A percentile compares a stretch with the other conserved stretches of the same genome.
Conservation (phyloP, 2,888 invertebrate species). For the Cancer borealis region DNA sequence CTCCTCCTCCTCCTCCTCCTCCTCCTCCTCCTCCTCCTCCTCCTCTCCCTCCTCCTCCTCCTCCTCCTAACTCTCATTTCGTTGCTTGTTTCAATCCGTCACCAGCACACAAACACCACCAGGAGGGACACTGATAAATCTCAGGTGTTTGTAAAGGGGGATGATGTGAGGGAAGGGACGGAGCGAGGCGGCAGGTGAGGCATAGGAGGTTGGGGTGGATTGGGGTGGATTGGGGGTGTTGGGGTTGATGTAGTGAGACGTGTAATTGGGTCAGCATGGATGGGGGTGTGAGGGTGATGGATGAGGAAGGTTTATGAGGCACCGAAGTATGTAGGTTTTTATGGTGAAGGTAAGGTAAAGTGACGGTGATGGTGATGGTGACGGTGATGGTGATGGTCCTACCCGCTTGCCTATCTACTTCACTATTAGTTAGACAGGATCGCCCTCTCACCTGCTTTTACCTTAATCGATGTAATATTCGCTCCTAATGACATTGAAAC, state of each 20-base stretch:
- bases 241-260: not conserved
- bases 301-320: too few relatives aligned
- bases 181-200: not conserved
- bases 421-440: too few relatives aligned
- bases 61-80: conserved; percentile 9
- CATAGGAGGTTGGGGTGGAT: not conserved
- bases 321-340: too few relatives aligned
- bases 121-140: not conserved
- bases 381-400: too few relatives aligned
- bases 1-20: conserved; percentile 2
- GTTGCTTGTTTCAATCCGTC: conserved; percentile 6
- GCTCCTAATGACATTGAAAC: too few relatives aligned
- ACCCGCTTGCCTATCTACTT: too few relatives aligned
- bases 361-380: too few relatives aligned
- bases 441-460: too few relatives aligned
- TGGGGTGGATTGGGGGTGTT: not conserved
- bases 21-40: not conserved
- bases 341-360: too few relatives aligned
- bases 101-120: not conserved
- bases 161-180: not conserved
- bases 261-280: conserved; percentile 3
- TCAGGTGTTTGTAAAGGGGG: not conserved
- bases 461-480: too few relatives aligned
- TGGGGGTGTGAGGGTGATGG: not conserved
- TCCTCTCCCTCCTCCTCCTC: not conserved